Evolutionary conservation across 2,888 invertebrate genomes (phyloP).

Genomic region (Thymelicus sylvestris): DNA sequence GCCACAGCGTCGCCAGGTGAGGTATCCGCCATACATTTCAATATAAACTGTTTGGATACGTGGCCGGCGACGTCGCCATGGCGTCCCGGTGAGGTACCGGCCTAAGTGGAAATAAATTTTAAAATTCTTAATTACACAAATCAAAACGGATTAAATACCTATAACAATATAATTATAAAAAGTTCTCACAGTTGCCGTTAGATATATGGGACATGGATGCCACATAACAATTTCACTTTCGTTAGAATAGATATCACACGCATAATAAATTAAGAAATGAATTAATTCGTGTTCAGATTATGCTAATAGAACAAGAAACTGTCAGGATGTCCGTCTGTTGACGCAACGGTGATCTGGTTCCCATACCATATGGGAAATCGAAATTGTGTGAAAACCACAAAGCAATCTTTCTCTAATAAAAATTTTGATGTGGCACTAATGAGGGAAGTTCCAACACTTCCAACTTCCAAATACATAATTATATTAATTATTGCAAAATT

Average conservation of each 20-base stretch:
- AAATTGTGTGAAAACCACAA: conserved; percentile 23
- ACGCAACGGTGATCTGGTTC: conserved; percentile 42
- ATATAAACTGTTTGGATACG: too few species aligned
- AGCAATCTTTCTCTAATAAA: background rate
- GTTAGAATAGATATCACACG: conserved; percentile 42
- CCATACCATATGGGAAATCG: conserved; percentile 43
- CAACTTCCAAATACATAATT: too few species aligned
- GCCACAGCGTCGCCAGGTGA: too few species aligned
- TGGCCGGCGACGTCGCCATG: too few species aligned
- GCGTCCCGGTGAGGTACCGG: too few species aligned
- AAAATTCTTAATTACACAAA: background rate
- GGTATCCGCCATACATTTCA: too few species aligned
- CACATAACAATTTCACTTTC: conserved; percentile 39
- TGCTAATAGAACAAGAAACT: conserved; percentile 61
- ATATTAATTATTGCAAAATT: too few species aligned
- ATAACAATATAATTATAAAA: conserved; percentile 34
- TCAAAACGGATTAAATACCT: conserved; percentile 3
- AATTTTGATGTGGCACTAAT: conserved; percentile 1
- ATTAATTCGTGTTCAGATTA: conserved; percentile 47
- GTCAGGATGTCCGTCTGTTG: conserved; percentile 70
- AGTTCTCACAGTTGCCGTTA: conserved; percentile 48
- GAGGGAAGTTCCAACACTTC: too few species aligned
- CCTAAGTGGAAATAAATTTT: too few species aligned
- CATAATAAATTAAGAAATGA: conserved; percentile 29
- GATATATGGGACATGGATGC: conserved; percentile 38